Evolutionary conservation across 2,888 invertebrate genomes (phyloP), one percentile per base, ranked within the genome.

Genomic region (Melieria crassipennis): DNA sequence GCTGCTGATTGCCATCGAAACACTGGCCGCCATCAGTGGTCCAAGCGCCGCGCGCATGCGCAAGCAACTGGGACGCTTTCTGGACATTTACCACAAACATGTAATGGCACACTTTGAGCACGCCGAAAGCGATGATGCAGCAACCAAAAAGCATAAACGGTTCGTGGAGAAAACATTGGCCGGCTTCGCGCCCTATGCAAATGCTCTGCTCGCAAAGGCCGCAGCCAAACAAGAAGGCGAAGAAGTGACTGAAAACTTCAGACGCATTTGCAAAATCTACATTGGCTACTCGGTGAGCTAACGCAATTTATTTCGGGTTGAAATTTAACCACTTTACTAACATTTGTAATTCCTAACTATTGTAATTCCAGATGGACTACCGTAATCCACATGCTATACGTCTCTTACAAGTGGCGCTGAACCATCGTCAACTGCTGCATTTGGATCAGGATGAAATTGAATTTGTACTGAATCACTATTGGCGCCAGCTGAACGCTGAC

Each of bases 401-500:
- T 7, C 74, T 87, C 61, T 79, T 86, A 13, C 81, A 78, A 69
- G 78, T 80, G 47, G 83, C 84, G 0, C 72, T 87, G 0, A 79
- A 78, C 42, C 75, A 85, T 74, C 81, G 83, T 0, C 76, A 77
- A 56, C 73, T 76, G 11, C 71, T 87, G 65, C 82, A 85, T 65
- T 78, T 86, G 48, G 85, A 85, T 62, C 81, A 79, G 65, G 85
- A 84, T 63, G 86, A 87, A 76, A 82, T 87, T 46, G 82, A 85
- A 65, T 82, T 84, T 65, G 82, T 87, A 5, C 71, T 87, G 5
- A 80, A 81, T 43, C 78, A 81, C 56, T 86, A 84, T 74, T 87
- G 86, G 86, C 76, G 78, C 3, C 83, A 87, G 67, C 56, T 85
- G 30, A 81, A 83, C 58, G 76, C 76, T 3, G 82, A 85, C 61